Base-by-base conservation (phyloP, 1,140 invertebrate species). In the Drosophila murphyi region DNA sequence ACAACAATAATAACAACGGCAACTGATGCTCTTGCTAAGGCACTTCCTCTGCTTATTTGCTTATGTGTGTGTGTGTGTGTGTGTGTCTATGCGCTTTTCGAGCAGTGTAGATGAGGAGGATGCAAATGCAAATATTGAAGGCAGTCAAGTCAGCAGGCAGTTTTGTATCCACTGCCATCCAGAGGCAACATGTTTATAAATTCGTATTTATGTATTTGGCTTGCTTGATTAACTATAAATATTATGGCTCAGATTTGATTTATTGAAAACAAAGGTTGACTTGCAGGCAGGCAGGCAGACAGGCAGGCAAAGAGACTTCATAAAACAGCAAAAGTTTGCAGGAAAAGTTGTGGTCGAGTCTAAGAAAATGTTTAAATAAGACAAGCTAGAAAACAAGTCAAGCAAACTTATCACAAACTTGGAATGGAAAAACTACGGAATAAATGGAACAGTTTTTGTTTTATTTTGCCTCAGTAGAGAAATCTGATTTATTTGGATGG, bases 181-280 rank as follows among this genome's bases (percentile, higher is more conserved):
- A n/a, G 8, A 59, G 72, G 71, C 68, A 87, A 82, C 83, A 82
- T 88, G 82, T 88, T 87, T 88, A 82, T 88, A 71, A 69, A 82
- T 82, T 82, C 67, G 79, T 76, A 87, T 86, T 83, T 83, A 83
- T 79, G 80, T 83, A 83, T 85, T 87, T 87, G 79, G 80, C 68
- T 88, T 87, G 72, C 82, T 87, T 87, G 82, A 87, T 87, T 87
- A 88, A 87, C 82, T 79, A 87, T 87, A 87, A 87, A 87, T 87
- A 88, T 87, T 87, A 79, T 88, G 83, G 57, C 72, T 79, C 34
- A 50, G 72, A 78, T 85, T 80, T 85, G 72, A 73, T 72, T 76
- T 73, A 65, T 6, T 52, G 35, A 34, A 32, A 20, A 56, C 39
- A 34, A 31, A 56, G 59, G 10, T 20, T 20, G 20, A 20, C 29